Conservation (phyloP, 2,797 vertebrate species). For the Pipistrellus kuhlii region DNA sequence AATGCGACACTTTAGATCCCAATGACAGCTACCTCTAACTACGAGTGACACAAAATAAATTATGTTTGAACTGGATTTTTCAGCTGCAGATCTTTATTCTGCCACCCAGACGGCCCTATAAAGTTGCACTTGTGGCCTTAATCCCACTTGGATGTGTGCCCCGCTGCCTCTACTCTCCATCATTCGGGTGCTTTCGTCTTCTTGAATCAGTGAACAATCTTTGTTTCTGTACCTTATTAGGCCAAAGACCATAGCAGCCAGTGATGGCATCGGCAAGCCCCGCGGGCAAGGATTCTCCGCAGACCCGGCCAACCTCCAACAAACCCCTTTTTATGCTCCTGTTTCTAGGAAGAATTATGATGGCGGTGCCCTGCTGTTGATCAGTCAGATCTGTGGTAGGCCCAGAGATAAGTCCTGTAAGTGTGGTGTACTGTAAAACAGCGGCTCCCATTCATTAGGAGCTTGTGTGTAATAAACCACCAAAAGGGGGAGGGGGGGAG, state of each 20-base stretch:
- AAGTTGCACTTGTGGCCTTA: conserved; percentile 86
- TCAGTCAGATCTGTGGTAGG: conserved; percentile 91
- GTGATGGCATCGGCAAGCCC: conserved; percentile 89
- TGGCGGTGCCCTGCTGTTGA: conserved; percentile 89
- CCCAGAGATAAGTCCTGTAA: conserved; percentile 91
- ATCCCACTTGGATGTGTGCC: conserved; percentile 89
- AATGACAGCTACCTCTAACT: conserved; percentile 85
- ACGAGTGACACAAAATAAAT: conserved; percentile 86
- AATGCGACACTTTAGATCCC: conserved; percentile 82
- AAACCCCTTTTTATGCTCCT: conserved; percentile 91
- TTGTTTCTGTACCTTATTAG: conserved; percentile 91
- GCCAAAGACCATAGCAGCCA: conserved; percentile 88
- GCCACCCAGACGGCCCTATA: conserved; percentile 85
- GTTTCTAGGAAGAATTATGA: conserved; percentile 91
- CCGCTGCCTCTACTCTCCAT: conserved; percentile 84
- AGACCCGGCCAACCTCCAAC: conserved; percentile 90
- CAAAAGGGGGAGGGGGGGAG: conserved; percentile 78
- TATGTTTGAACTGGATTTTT: conserved; percentile 83
- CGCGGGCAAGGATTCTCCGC: conserved; percentile 90
- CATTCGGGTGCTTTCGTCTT: conserved; percentile 85
- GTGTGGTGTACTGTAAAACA: conserved; percentile 92
- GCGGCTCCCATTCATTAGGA: conserved; percentile 91
- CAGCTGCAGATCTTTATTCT: conserved; percentile 76
- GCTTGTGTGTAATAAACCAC: conserved; percentile 91
- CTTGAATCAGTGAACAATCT: conserved; percentile 90